Base-by-base conservation (phyloP, 2,113 vertebrate genomes). In the Passer montanus region DNA sequence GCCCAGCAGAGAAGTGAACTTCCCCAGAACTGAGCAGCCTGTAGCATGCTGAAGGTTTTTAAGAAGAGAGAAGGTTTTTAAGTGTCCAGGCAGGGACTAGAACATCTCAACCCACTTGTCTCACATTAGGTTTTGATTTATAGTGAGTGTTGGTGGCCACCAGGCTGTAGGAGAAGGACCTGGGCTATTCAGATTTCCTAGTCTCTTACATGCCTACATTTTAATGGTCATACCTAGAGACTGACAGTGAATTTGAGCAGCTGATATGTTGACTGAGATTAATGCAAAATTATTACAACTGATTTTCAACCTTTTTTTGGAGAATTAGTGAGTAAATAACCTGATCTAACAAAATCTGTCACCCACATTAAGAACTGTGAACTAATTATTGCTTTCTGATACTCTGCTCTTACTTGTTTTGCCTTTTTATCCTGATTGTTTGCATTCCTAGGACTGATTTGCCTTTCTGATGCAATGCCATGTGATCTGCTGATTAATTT, bases 401-500 rank as follows among this genome's bases (percentile, higher is more conserved):
- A 94, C 13, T 46, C 74, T 72, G 60, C 84, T 97, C 93, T 93
- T 82, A 72, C 89, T 97, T 96, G 92, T 96, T 97, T 97, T 96
- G 91, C 79, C 93, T 96, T 94, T 94, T 93, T 84, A 84, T 84
- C 76, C 55, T 79, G 62, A 82, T 93, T 96, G 94, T 96, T 96
- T 95, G 90, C 94, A 76, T 95, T 94, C 72, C 87, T 94, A 77
- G 87, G 89, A 89, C 86, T 97, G 96, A 97, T 96, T 97, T 97
- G 94, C 93, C 91, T 92, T 97, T 97, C 92, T 90, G 70, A 95
- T 97, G 96, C 91, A 97, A 94, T 92, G 84, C 73, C 89, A 82
- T 75, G 82, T 97, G 93, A 96, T 95, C 84, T 95, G 84, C 87
- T 95, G 95, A 94, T 97, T 97, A 97, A 95, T 96, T 97, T 97